phyloP scores from a whole-genome alignment of 2,797 vertebrate species.

The Sebastes variabilis region DNA sequence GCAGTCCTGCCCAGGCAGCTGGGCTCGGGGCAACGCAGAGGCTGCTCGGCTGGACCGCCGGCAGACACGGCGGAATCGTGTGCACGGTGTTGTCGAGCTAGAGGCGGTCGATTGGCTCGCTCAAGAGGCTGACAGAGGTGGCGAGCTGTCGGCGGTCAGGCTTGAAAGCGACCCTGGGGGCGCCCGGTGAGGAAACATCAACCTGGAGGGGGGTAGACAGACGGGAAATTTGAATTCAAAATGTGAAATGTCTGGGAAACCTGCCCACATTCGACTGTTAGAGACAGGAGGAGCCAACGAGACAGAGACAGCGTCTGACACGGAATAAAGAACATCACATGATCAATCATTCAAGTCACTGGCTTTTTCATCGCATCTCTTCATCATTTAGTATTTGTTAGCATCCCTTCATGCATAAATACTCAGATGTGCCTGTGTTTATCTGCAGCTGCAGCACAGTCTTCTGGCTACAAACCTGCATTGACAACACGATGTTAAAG shows the following conservation, averaged over 20 bases:
- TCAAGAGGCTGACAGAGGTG: conserved; percentile 67
- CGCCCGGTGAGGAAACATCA: conserved; percentile 73
- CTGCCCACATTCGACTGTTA: conserved; percentile 8
- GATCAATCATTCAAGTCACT: conserved; percentile 27
- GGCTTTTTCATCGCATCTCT: background rate
- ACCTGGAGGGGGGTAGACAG: conserved; percentile 55
- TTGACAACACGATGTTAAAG: conserved; percentile 12
- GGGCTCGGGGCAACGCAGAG: conserved; percentile 41
- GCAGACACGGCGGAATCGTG: conserved; percentile 55
- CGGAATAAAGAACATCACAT: background rate
- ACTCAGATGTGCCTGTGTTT: background rate
- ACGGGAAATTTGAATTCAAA: conserved; percentile 31
- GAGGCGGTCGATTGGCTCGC: conserved; percentile 45
- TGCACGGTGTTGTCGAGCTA: conserved; percentile 48
- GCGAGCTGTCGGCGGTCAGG: conserved; percentile 65
- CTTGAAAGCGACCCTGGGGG: conserved; percentile 73
- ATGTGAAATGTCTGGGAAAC: conserved; percentile 31
- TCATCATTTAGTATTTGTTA: background rate
- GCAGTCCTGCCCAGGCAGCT: conserved; percentile 57
- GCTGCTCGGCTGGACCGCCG: conserved; percentile 60
- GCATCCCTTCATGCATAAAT: background rate
- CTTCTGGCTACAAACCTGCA: conserved; percentile 14
- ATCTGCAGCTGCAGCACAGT: conserved; percentile 24
- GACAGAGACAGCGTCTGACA: background rate
- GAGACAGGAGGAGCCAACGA: background rate